Conservation (phyloP, 2,888 invertebrate genomes). For the Sussaba pulchella region DNA sequence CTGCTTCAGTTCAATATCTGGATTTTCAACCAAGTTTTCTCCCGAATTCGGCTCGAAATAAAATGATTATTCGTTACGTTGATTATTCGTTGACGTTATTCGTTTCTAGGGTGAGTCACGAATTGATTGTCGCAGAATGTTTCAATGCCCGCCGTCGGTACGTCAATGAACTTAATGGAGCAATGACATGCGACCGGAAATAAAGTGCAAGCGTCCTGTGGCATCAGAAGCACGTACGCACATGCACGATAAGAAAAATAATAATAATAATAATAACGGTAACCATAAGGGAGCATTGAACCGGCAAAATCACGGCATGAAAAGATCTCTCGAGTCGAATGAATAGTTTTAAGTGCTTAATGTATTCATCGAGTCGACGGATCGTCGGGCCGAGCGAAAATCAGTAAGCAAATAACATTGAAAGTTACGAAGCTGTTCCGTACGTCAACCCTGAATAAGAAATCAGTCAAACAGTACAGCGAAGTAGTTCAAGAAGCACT, state of each 20-base stretch:
- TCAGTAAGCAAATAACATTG: background rate
- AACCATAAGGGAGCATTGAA: constrained; percentile 64
- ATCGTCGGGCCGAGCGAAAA: constrained; percentile 6
- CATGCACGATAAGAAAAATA: constrained; percentile 16
- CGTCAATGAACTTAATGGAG: constrained; percentile 1
- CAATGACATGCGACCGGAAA: constrained; percentile 19
- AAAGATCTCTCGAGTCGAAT: constrained; percentile 65
- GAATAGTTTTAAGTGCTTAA: constrained; percentile 36
- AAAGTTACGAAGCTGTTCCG: background rate
- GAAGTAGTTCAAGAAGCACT: background rate
- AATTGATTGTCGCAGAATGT: background rate
- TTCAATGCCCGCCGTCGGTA: background rate
- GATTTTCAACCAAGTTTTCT: too few relatives aligned
- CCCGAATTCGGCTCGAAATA: too few relatives aligned
- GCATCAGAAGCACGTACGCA: background rate
- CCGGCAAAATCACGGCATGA: constrained; percentile 70
- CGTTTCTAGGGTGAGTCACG: too few relatives aligned
- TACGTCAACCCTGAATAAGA: background rate
- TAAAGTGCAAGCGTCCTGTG: constrained; percentile 8
- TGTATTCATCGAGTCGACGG: constrained; percentile 29
- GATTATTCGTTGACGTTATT: too few relatives aligned
- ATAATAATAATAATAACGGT: too few relatives aligned
- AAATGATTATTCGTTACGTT: too few relatives aligned
- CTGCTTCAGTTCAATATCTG: too few relatives aligned
- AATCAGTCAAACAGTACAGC: background rate